A percentile compares a stretch with the other conserved stretches of the same genome.
Conservation (phyloP, 2,888 invertebrate genomes). For the Plebejus argus region DNA sequence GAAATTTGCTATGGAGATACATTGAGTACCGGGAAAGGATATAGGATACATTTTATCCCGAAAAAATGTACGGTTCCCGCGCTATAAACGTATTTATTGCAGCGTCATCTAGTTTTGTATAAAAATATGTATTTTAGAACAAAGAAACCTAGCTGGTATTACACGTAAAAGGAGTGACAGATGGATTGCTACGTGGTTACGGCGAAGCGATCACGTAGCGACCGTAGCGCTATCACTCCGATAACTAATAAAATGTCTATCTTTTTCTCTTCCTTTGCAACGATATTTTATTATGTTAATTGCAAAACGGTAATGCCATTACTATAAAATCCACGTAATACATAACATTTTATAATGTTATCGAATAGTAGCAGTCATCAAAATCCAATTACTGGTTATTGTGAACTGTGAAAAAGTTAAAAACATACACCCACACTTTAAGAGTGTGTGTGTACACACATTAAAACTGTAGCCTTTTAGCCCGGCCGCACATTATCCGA, state of each 20-base stretch:
- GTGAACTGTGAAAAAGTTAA: not conserved
- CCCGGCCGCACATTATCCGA: too few species aligned
- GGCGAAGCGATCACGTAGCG: not conserved
- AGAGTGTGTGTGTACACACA: too few species aligned
- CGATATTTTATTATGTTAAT: too few species aligned
- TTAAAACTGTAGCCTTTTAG: not conserved
- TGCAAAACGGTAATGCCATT: too few species aligned
- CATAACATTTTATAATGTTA: too few species aligned
- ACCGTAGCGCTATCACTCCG: constrained; percentile 1
- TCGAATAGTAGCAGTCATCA: not conserved
- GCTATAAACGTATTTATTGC: too few species aligned
- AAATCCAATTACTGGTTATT: not conserved
- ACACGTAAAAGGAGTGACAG: constrained; percentile 11
- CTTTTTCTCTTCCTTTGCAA: not conserved
- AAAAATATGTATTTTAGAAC: not conserved
- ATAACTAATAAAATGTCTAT: not conserved
- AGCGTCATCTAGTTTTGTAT: too few species aligned
- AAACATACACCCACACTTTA: not conserved
- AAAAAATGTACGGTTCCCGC: too few species aligned
- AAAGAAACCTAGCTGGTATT: not conserved
- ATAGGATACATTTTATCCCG: too few species aligned
- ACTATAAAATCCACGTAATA: too few species aligned
- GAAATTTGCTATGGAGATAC: too few species aligned
- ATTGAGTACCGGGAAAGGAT: too few species aligned
- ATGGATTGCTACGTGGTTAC: constrained; percentile 5